Base-by-base conservation (phyloP, 2,113 vertebrate genomes). In the Dipodomys stephensi region DNA sequence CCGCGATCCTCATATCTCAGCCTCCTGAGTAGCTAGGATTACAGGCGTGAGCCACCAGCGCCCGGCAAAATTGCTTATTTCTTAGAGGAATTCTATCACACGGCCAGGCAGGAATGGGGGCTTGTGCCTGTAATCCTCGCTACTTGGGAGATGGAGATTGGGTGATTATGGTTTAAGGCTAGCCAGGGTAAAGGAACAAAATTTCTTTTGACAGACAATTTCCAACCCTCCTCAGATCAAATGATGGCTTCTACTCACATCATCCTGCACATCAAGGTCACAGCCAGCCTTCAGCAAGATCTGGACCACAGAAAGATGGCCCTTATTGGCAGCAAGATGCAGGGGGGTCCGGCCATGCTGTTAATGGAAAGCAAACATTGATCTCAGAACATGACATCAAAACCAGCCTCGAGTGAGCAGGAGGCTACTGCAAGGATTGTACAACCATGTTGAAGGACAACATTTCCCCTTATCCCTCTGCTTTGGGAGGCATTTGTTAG, bases 251-350 rank as follows among this genome's bases (percentile, higher is more conserved):
- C 84, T 98, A 99, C 99, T 99, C 98, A 99, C 99, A 81, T 99
- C 99, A 95, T 99, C 99, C 96, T 99, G 99, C 97, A 99, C 98
- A 97, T 99, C 98, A 95, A 99, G 97, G 96, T 99, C 99, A 49
- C 99, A 99, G 96, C 99, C 99, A n/a, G 99, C 99, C 97, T 98
- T 99, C 97, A 99, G 98, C 96, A 99, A 98, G 97, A 99, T 98
- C 89, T 98, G 99, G 90, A 99, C 99, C 35, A 99, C 99, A 27
- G 98, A 98, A 62, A 99, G 98, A 97, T 99, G 99, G 94, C 99
- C 99, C 97, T 99, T 99, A 98, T 99, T 98, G 93, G 99, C 99
- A 94, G 99, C 99, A 98, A 99, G 98, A 97, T 99, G 99, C 94
- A 99, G 96, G 1, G 99, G 98, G 2, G 99, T 99, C 95, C 99